phyloP scores from a whole-genome alignment of 2,888 invertebrate species.

The Noctua pronuba region DNA sequence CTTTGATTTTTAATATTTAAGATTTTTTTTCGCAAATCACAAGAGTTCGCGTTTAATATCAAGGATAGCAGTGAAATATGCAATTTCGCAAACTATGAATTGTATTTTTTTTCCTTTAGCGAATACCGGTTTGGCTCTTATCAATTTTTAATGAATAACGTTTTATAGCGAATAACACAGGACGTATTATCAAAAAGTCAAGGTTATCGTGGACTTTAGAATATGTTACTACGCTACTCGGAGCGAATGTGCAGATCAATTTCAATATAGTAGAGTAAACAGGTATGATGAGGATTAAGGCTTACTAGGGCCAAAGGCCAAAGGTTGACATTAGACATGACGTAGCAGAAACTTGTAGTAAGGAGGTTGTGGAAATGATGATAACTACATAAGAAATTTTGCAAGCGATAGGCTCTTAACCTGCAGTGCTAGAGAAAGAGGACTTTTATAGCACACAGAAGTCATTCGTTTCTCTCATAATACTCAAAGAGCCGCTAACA shows the following conservation, averaged over 20 bases:
- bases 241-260: not conserved
- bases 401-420: not conserved
- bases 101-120: not conserved
- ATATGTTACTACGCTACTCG: slow-evolving; percentile 6
- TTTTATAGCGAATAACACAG: slow-evolving; percentile 36
- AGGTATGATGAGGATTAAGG: not conserved
- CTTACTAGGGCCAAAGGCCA: not conserved
- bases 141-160: slow-evolving; percentile 28
- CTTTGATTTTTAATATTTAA: slow-evolving; percentile 5
- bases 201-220: slow-evolving; percentile 39
- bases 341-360: not conserved
- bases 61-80: slow-evolving; percentile 3
- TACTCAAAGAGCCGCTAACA: slow-evolving; percentile 47
- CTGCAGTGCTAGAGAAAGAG: not conserved
- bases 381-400: not conserved
- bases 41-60: slow-evolving; percentile 2
- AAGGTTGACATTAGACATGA: not conserved
- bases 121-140: slow-evolving; percentile 44
- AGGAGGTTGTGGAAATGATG: not conserved
- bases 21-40: not conserved
- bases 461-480: slow-evolving; percentile 31
- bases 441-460: slow-evolving; percentile 18
- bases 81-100: not conserved
- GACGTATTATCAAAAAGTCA: slow-evolving; percentile 48
- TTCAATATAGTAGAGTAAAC: not conserved